Evolutionary conservation across 2,888 invertebrate species (phyloP), one percentile per base, ranked within the genome.

Genomic region (Leptopilina myrica): DNA sequence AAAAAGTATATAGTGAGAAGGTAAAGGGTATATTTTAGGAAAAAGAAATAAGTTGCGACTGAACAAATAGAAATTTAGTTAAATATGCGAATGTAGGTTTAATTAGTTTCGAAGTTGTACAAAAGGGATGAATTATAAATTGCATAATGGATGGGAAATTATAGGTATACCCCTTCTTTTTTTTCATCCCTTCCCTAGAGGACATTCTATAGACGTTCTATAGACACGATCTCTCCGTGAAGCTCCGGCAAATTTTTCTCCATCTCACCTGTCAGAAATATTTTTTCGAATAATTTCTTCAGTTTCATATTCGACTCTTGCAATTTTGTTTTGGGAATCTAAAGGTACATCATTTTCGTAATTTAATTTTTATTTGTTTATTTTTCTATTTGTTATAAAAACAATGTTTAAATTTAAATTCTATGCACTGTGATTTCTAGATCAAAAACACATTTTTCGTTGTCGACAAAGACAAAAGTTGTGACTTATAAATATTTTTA

Each of bases 81-180:
- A 14, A 33, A 56, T 73, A 73, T 73, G 73, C 33, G 15, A 73
- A 53, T 20, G 15, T 9, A 46, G 9, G 5, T 56, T 33, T 20
- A 20, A 26, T 53, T 53, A 33, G 4, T 56, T n/a, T 53, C 53
- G 33, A 33, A 8, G 56, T 4, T 73, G 56, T 5, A n/a, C n/a
- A 5, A 1, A 33, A 56, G 33, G 33, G 5, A 33, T 73, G 33
- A 73, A 73, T 56, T 73, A 73, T 73, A 33, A 56, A 73, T 73
- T 56, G 12, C 8, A 14, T 73, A 66, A 43, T 66, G 66, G 4
- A 8, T n/a, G 9, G 15, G 9, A 46, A 73, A 73, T 73, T 73
- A 73, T 73, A 73, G 73, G n/a, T 73, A 73, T 73, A 73, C 56
- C 73, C 73, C 56, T 73, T 73, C 73, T 73, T 33, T 56, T 73